Percentiles rank a stretch among this genome's conserved stretches.
Conservation (phyloP, 2,888 invertebrate genomes). For the Liodrosophila aerea region DNA sequence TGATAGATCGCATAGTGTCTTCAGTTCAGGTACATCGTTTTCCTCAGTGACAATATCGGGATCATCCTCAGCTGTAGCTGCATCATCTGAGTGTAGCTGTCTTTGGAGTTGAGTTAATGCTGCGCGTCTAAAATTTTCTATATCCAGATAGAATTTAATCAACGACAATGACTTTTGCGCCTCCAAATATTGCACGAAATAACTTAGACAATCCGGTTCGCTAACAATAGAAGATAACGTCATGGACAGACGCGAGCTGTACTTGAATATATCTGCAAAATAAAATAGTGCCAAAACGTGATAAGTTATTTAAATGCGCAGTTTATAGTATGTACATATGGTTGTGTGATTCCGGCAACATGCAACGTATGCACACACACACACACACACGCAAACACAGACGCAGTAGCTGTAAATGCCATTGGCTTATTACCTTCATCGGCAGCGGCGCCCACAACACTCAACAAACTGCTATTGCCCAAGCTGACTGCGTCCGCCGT, state of each 20-base stretch:
- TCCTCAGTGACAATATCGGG: slow-evolving; percentile 25
- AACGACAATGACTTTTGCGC: slow-evolving; percentile 86
- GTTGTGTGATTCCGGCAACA: slow-evolving; percentile 28
- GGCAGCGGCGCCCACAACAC: slow-evolving; percentile 41
- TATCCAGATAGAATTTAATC: slow-evolving; percentile 90
- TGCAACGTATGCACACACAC: slow-evolving; percentile 5
- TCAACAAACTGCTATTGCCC: slow-evolving; percentile 53
- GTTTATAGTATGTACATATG: too few relatives aligned
- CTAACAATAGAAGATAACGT: slow-evolving; percentile 89
- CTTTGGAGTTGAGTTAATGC: slow-evolving; percentile 69
- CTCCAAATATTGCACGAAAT: slow-evolving; percentile 94
- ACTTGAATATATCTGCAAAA: slow-evolving; percentile 73
- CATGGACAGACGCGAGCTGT: slow-evolving; percentile 86
- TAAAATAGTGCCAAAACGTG: slow-evolving; percentile 23
- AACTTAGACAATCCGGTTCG: slow-evolving; percentile 90
- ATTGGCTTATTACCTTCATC: slow-evolving; percentile 61
- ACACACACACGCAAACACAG: slow-evolving; percentile 2
- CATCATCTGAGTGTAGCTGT: slow-evolving; percentile 23
- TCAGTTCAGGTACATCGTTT: slow-evolving; percentile 80
- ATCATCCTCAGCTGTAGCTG: slow-evolving; percentile 5
- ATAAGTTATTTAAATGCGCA: slow-evolving; percentile 28
- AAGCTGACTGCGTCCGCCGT: too few relatives aligned
- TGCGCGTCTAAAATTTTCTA: slow-evolving; percentile 86
- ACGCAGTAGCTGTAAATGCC: too few relatives aligned
- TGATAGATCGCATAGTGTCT: slow-evolving; percentile 80